Percentiles rank a stretch among this genome's conserved stretches.
Evolutionary conservation across 2,797 vertebrate species (phyloP).

Genomic region (Rhinogobio ventralis): DNA sequence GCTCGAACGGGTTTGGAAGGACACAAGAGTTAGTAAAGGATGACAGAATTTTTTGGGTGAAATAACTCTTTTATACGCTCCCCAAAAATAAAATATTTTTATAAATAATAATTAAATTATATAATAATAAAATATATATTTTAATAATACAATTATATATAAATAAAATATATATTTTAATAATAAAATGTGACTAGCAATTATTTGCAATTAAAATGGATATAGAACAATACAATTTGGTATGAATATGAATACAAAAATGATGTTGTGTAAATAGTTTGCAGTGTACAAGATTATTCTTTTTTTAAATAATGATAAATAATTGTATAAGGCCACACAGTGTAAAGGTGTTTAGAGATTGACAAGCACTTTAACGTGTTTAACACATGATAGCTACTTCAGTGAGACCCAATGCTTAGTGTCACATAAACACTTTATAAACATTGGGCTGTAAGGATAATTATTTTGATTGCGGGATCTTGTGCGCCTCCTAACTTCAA

Average conservation of each 20-base stretch:
- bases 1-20: no score
- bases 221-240: neutral
- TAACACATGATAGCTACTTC: constrained; percentile 69
- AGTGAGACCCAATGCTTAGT: constrained; percentile 69
- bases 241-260: neutral
- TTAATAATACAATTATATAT: neutral
- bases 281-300: neutral
- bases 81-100: neutral
- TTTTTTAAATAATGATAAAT: constrained; percentile 46
- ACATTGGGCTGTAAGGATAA: constrained; percentile 78
- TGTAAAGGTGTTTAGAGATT: constrained; percentile 65
- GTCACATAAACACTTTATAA: constrained; percentile 82
- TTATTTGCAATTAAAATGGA: neutral
- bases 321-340: constrained; percentile 1
- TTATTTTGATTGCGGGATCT: constrained; percentile 86
- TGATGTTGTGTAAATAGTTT: neutral
- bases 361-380: constrained; percentile 64
- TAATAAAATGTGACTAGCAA: neutral
- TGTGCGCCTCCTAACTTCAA: constrained; percentile 78
- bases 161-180: neutral
- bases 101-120: neutral
- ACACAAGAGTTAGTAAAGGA: no score
- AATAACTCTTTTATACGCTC: no score
- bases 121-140: neutral
- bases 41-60: no score